Evolutionary conservation across 1,140 invertebrate species (phyloP).

Genomic region (Phthorimaea operculella): DNA sequence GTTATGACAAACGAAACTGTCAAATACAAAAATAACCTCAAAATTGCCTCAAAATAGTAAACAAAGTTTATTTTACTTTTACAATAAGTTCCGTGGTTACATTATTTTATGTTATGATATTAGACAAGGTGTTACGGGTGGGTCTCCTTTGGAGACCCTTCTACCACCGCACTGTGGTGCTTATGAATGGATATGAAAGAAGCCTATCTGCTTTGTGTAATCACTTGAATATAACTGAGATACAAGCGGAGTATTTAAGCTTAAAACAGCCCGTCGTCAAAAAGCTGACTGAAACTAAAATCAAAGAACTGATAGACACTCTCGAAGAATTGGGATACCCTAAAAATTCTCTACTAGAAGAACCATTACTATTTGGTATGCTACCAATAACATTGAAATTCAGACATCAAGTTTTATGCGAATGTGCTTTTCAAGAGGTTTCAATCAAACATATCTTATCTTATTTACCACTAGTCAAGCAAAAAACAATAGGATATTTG

Average conservation of each 20-base stretch:
- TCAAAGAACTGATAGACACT: slow-evolving; percentile 31
- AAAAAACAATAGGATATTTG: slow-evolving; percentile 47
- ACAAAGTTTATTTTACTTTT: too few relatives aligned
- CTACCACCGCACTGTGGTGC: background rate
- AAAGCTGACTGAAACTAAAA: slow-evolving; percentile 29
- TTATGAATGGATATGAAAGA: background rate
- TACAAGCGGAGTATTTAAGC: slow-evolving; percentile 36
- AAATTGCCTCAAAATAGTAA: too few relatives aligned
- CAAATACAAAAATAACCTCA: too few relatives aligned
- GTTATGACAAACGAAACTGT: too few relatives aligned
- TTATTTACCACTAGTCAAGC: slow-evolving; percentile 46
- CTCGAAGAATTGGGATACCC: slow-evolving; percentile 38
- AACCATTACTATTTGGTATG: slow-evolving; percentile 44
- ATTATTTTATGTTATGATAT: background rate
- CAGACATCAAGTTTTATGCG: slow-evolving; percentile 45
- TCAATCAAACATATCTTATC: slow-evolving; percentile 27
- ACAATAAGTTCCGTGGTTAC: too few relatives aligned
- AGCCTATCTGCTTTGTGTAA: slow-evolving; percentile 23
- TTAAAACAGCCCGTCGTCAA: slow-evolving; percentile 44
- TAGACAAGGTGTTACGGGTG: background rate
- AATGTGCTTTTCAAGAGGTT: slow-evolving; percentile 49
- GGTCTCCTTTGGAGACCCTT: background rate
- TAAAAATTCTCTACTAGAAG: slow-evolving; percentile 31
- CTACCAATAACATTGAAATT: slow-evolving; percentile 49
- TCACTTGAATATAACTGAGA: slow-evolving; percentile 38